These are phyloP conservation scores for Gerris buenoi DNA, from an alignment of 1,140 invertebrate genomes.

Conservation along the genomic window DNA sequence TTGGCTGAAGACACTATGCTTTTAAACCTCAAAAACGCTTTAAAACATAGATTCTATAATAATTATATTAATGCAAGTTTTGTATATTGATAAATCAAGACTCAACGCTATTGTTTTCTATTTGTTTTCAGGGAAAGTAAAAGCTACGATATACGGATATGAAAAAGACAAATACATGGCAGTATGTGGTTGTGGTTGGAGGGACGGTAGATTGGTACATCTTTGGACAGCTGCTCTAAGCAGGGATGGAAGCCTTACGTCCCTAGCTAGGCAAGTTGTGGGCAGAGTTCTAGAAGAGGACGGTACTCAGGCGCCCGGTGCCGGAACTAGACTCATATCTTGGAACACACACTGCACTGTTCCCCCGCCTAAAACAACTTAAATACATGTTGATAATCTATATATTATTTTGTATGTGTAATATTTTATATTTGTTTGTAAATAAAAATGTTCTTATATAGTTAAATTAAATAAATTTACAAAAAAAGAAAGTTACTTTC, in stretches of 20 bases:
- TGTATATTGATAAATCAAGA: no score
- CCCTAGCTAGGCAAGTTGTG: slow-evolving; percentile 11
- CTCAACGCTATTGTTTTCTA: no score
- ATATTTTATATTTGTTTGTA: no score
- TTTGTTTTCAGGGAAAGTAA: slow-evolving; percentile 19
- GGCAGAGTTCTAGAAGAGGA: slow-evolving; percentile 14
- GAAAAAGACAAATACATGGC: slow-evolving; percentile 15
- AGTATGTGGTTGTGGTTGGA: slow-evolving; percentile 17
- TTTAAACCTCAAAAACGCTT: no score
- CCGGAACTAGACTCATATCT: slow-evolving; percentile 17
- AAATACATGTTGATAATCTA: not conserved
- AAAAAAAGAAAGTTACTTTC: no score
- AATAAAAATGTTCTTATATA: no score
- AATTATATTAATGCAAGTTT: no score
- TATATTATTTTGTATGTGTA: not conserved
- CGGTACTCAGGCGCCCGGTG: slow-evolving; percentile 12
- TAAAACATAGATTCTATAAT: no score
- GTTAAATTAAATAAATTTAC: no score
- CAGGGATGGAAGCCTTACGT: slow-evolving; percentile 9
- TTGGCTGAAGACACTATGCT: no score
- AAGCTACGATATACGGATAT: slow-evolving; percentile 15
- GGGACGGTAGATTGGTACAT: slow-evolving; percentile 13
- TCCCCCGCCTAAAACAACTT: not conserved
- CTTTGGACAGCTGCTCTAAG: slow-evolving; percentile 20
- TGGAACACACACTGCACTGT: slow-evolving; percentile 19